Base-by-base conservation (phyloP, 1,140 invertebrate genomes). In the Oryzaephilus surinamensis region DNA sequence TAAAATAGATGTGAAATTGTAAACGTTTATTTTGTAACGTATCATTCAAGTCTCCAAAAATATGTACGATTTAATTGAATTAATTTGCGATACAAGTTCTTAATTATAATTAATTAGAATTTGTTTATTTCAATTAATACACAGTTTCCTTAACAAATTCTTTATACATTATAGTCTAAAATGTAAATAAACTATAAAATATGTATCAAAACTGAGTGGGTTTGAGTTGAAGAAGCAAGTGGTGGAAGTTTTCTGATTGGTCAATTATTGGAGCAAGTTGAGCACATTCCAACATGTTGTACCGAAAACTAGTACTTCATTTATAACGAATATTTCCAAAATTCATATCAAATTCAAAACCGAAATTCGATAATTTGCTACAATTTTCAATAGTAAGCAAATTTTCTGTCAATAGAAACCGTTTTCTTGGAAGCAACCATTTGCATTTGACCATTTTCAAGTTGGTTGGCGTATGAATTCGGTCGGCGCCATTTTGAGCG, bases 261-360 rank as follows among this genome's bases (percentile, higher is more conserved):
- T 17, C 21, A 19, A 4, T 39, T n/a, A 4, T 6, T 7, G 27
- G 32, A 34, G 32, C 33, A 30, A 37, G 43, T 21, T 44, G 21
- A 40, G 30, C 38, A 31, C 43, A 46, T 51, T 46, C 51, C 49
- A 21, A 49, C 41, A 46, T 45, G 49, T 42, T 41, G 46, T 30
- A 39, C 27, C 30, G 41, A 56, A 56, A 56, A 56, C 49, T 50
- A 56, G 54, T 43, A 32, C 51, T 49, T 44, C 44, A 41, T 44
- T 45, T 51, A 46, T 50, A 43, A 46, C 24, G 17, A 15, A 19
- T 40, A 38, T 34, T 26, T 24, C 26, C 12, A 10, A 6, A 8
- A 2, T 38, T 13, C 12, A 11, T 23, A 4, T 7, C 3, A 17
- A 12, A 18, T 8, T 19, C 26, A 13, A 7, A n/a, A 29, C n/a